Base-by-base conservation (phyloP, 1,140 invertebrate genomes). In the Heliconius hermathena region DNA sequence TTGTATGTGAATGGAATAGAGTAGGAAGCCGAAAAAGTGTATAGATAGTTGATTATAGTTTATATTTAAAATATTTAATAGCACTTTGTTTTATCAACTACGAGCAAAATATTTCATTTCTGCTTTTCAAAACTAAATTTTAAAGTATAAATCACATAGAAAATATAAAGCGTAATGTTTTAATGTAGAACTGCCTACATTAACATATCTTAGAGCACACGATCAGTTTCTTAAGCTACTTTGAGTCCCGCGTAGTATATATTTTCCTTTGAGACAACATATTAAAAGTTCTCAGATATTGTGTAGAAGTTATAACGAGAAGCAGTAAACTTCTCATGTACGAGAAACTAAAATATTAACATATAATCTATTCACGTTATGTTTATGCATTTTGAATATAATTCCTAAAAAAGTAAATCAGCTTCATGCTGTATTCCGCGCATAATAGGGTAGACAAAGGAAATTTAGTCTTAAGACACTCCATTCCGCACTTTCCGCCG, bases 231-330 rank as follows among this genome's bases (percentile, higher is more conserved):
- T 66, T 26, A 66, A 66, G 57, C 22, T 66, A 66, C 57, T 66
- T 66, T 26, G 20, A 66, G 57, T 66, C 57, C 29, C 57, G 11
- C 22, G 11, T 5, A 60, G 8, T 60, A 66, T 26, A 66, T 26
- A 8, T 66, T 29, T 66, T 66, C 57, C 20, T 66, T 66, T 66
- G 13, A 66, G 22, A 66, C 22, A 66, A 66, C 57, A 66, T 66
- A 66, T 66, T 26, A 66, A 26, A 66, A 66, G 57, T 66, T 66
- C 57, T 66, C 57, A 29, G 57, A 66, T 66, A 66, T 66, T 66
- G 57, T 66, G 57, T 26, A 66, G 22, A 66, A 66, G 9, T 66
- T 66, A 22, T 29, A 66, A 2, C n/a, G 57, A 26, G 22, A 66
- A 3, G 54, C 54, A 57, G 8, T 60, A 60, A n/a, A 22, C 9